These are phyloP conservation scores for Drosophila infuscata DNA, from an alignment of 2,888 invertebrate species.

Conservation along the genomic window DNA sequence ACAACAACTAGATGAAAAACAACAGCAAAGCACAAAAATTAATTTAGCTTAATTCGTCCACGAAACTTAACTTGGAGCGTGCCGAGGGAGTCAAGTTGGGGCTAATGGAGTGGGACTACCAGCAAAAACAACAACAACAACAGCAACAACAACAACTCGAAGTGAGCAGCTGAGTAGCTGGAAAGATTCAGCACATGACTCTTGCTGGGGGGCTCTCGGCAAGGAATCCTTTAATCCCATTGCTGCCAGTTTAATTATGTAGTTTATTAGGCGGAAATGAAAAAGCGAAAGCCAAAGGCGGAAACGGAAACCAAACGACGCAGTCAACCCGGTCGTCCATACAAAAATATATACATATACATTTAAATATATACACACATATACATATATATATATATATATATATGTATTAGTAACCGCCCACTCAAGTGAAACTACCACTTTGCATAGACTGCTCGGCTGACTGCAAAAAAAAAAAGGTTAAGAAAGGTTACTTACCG, in stretches of 20 bases:
- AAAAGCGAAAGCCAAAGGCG: conserved; percentile 79
- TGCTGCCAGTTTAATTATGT: conserved; percentile 83
- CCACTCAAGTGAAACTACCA: conserved; percentile 68
- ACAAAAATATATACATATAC: conserved; percentile 6
- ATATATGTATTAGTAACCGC: conserved; percentile 16
- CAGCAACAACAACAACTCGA: conserved; percentile 13
- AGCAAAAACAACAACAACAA: conserved; percentile 15
- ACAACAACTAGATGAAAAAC: conserved; percentile 32
- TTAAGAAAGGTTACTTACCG: conserved; percentile 70
- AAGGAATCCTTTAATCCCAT: conserved; percentile 81
- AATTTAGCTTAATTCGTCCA: conserved; percentile 82
- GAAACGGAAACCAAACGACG: conserved; percentile 68
- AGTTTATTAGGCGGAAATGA: conserved; percentile 84
- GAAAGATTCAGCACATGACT: conserved; percentile 49
- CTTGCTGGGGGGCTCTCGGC: conserved; percentile 33
- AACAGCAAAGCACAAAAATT: conserved; percentile 75
- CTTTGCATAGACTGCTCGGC: conserved; percentile 63
- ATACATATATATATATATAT: conserved; percentile 9
- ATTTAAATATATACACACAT: neutral
- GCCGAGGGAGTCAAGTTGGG: conserved; percentile 43
- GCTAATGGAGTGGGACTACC: conserved; percentile 53
- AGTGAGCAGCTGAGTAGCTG: conserved; percentile 35
- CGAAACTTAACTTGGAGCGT: conserved; percentile 57
- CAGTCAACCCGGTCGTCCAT: conserved; percentile 14
- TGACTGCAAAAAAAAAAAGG: conserved; percentile 60